Evolutionary conservation across 2,888 invertebrate genomes (phyloP), one percentile per base, ranked within the genome.

Genomic region (Nomada ruficornis): DNA sequence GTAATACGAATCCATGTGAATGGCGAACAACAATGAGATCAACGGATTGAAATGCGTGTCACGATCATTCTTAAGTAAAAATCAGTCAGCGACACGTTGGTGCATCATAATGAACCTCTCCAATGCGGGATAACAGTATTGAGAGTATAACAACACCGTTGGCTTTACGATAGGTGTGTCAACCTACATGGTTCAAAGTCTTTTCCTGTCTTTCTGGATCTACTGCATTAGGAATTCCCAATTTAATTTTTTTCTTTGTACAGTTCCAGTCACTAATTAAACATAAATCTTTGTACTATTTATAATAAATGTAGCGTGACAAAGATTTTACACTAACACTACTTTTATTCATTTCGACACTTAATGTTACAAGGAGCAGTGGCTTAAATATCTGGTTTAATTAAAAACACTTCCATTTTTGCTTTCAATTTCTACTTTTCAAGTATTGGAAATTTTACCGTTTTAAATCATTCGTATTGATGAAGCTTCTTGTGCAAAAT

Each of bases 51-150:
- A 83, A 80, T 80, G 73, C 83, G 20, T 54, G 78, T 20, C 74
- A 73, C 70, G 71, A 44, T 64, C 50, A 71, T 68, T 67, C 57
- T 80, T 64, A 70, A 80, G 80, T 71, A 86, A 86, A 75, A 82
- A 80, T 82, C 70, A 80, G 63, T 29, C 77, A 55, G 77, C 71
- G 62, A 64, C 76, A 72, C 65, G 77, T 47, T 64, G 71, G 13
- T 72, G 85, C 82, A 85, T 82, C 64, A 64, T 68, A 87, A 86
- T 80, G 82, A 87, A 68, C 50, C 55, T 57, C 42, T 62, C 69
- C 74, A 59, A 62, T 52, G 23, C 57, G 54, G 59, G 54, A 60
- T 85, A 86, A 85, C 86, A 84, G 87, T 86, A 86, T 84, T 67
- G 57, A 65, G 78, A 69, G 81, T 86, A 74, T 77, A 73, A 54